phyloP scores from a whole-genome alignment of 2,888 invertebrate genomes.

The Drosophila infuscata region DNA sequence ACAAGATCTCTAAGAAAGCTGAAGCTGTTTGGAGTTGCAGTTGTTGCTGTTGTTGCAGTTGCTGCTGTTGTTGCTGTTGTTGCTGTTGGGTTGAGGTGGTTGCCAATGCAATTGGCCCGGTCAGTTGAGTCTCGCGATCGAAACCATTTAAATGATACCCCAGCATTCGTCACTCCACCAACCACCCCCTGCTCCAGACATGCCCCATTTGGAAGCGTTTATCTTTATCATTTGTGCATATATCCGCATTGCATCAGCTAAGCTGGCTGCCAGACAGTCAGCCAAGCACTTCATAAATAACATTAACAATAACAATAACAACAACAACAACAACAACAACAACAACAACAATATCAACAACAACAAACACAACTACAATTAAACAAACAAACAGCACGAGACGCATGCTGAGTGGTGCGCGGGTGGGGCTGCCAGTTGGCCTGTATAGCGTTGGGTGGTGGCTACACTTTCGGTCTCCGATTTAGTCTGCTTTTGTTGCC shows the following conservation, averaged over 20 bases:
- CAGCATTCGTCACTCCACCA: not conserved
- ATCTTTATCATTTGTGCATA: constrained; percentile 55
- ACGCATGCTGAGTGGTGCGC: constrained; percentile 30
- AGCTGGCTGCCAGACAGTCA: constrained; percentile 59
- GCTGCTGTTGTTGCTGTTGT: constrained; percentile 30
- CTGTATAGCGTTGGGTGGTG: not conserved
- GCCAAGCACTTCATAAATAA: constrained; percentile 72
- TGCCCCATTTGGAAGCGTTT: constrained; percentile 23
- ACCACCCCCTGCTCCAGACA: not conserved
- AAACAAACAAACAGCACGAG: constrained; percentile 70
- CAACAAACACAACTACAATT: constrained; percentile 51
- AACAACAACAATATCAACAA: constrained; percentile 27
- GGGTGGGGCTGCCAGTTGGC: not conserved
- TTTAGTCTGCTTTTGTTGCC: constrained; percentile 46
- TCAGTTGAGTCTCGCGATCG: constrained; percentile 37
- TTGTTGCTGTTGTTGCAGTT: constrained; percentile 39
- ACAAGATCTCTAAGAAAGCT: constrained; percentile 29
- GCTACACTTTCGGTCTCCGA: constrained; percentile 16
- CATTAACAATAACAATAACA: constrained; percentile 27
- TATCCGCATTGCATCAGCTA: constrained; percentile 75
- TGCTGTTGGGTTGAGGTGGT: constrained; percentile 11
- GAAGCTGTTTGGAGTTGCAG: constrained; percentile 27
- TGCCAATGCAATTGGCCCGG: constrained; percentile 48
- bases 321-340: constrained; percentile 25
- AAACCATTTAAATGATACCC: constrained; percentile 39